Conservation (phyloP, 1,140 invertebrate species). For the Aphelenchoides avenae region DNA sequence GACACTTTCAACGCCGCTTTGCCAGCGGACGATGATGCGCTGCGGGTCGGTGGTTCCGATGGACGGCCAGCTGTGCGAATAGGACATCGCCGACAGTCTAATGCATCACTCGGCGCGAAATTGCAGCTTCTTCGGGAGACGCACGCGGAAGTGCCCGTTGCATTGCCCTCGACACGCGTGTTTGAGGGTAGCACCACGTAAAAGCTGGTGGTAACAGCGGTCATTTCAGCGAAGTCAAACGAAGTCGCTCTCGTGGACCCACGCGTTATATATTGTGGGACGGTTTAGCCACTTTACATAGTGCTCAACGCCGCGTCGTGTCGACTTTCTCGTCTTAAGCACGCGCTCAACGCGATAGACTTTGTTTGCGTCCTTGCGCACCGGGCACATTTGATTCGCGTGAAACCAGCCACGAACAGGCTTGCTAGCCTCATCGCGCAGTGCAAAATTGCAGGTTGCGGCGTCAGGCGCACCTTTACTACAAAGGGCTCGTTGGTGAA, state of each 20-base stretch:
- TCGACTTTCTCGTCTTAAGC: too few species aligned
- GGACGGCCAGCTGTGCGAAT: conserved; percentile 7
- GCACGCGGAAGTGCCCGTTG: conserved; percentile 4
- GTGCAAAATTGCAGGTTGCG: conserved; percentile 5
- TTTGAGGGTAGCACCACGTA: conserved; percentile 12
- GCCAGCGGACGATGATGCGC: neutral
- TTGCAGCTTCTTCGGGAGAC: conserved; percentile 4
- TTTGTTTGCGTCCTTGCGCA: too few species aligned
- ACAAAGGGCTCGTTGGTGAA: conserved; percentile 24
- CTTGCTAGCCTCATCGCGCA: neutral
- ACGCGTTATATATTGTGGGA: conserved; percentile 3
- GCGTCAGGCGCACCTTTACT: conserved; percentile 3
- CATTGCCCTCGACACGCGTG: conserved; percentile 11
- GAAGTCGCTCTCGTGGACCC: conserved; percentile 3
- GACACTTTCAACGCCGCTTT: too few species aligned
- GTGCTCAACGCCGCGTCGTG: too few species aligned
- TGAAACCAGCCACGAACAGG: conserved; percentile 18
- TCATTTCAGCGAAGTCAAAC: too few species aligned
- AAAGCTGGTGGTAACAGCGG: too few species aligned
- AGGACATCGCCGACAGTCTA: conserved; percentile 1
- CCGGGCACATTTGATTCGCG: conserved; percentile 38
- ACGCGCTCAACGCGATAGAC: too few species aligned
- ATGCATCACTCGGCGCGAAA: conserved; percentile 5
- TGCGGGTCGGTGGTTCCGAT: neutral
- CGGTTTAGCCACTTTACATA: conserved; percentile 5